A percentile compares a stretch with the other conserved stretches of the same genome.
phyloP scores from a whole-genome alignment of 2,888 invertebrate genomes.

The Cacoxenus indagator region DNA sequence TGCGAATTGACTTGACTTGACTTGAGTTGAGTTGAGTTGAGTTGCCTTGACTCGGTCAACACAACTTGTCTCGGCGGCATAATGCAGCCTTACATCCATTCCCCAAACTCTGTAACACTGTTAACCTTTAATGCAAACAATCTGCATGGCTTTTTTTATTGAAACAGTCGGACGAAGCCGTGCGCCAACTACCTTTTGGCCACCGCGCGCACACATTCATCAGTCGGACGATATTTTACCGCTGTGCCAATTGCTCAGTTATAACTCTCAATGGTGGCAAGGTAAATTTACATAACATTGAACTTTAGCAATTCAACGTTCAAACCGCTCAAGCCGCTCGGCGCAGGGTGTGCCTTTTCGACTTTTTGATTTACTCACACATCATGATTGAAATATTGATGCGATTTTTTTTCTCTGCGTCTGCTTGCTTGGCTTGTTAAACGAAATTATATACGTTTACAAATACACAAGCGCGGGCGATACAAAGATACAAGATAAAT shows the following conservation, averaged over 20 bases:
- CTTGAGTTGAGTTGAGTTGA: neutral
- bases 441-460: neutral
- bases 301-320: slow-evolving; percentile 43
- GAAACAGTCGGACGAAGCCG: no score
- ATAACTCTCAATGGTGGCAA: slow-evolving; percentile 18
- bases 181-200: no score
- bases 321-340: neutral
- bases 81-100: no score
- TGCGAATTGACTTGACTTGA: neutral
- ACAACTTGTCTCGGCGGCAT: no score
- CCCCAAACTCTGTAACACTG: no score
- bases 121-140: neutral
- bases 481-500: slow-evolving; percentile 47
- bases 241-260: slow-evolving; percentile 39
- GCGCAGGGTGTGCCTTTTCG: no score
- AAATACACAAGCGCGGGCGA: neutral
- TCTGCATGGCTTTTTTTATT: slow-evolving; percentile 7
- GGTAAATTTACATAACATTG: slow-evolving; percentile 62
- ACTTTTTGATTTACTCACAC: slow-evolving; percentile 34
- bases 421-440: no score
- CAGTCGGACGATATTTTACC: neutral
- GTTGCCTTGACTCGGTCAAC: neutral
- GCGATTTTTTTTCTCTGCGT: slow-evolving; percentile 39
- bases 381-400: slow-evolving; percentile 62
- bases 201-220: no score